Percentiles rank a stretch among this genome's conserved stretches.
Evolutionary conservation across 2,797 vertebrate species (phyloP).

Genomic region (Taeniopygia guttata): DNA sequence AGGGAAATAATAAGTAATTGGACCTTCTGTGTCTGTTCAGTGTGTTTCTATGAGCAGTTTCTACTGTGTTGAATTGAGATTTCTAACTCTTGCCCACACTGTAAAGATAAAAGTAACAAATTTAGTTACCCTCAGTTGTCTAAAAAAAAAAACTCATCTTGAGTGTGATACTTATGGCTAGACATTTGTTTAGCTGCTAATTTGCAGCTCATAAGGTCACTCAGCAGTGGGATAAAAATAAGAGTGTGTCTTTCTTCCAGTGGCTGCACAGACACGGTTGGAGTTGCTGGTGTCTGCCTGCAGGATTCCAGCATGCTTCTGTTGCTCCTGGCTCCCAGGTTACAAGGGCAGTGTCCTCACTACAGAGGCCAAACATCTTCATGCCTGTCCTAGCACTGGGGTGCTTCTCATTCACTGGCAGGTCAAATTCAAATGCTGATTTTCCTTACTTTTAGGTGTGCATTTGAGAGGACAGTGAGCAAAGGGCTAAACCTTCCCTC

Average conservation of each 20-base stretch:
- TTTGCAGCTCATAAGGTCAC: neutral
- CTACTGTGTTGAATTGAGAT: neutral
- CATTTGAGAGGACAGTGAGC: neutral
- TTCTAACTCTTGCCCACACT: neutral
- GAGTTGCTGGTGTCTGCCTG: neutral
- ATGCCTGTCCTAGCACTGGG: neutral
- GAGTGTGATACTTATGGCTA: neutral
- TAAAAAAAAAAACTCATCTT: neutral
- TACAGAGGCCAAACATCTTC: neutral
- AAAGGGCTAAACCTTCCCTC: neutral
- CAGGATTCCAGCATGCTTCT: neutral
- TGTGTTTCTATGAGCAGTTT: neutral
- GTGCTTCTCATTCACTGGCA: neutral
- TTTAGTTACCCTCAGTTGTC: neutral
- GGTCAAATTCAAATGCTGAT: neutral
- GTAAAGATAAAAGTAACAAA: neutral
- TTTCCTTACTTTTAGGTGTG: neutral
- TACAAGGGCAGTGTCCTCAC: neutral
- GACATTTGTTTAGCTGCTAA: neutral
- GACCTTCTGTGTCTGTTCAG: neutral
- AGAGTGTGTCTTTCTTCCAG: neutral
- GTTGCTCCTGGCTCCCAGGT: neutral
- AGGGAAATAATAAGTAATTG: neutral
- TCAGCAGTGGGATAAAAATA: neutral
- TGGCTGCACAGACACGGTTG: rapidly evolving